phyloP scores from a whole-genome alignment of 2,888 invertebrate species.

The Plagiodera versicolora region DNA sequence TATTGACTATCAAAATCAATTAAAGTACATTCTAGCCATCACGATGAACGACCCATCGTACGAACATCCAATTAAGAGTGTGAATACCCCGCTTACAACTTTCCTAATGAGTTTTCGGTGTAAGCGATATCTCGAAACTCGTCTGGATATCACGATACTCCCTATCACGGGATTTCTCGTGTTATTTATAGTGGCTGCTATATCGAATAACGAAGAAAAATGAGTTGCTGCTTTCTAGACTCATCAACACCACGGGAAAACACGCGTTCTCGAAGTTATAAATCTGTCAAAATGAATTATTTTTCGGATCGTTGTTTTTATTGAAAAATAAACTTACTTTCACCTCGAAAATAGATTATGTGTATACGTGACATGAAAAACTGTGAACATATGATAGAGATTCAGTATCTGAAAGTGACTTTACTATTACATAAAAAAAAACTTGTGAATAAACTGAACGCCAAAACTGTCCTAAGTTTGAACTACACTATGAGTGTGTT shows the following conservation, averaged over 20 bases:
- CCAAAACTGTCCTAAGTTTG: no score
- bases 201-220: conserved; percentile 1
- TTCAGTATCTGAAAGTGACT: no score
- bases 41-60: background rate
- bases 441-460: no score
- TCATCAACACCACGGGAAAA: background rate
- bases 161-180: conserved; percentile 4
- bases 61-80: conserved; percentile 4
- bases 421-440: no score
- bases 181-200: conserved; percentile 2
- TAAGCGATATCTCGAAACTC: conserved; percentile 8
- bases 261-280: background rate
- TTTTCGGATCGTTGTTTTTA: background rate
- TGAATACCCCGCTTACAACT: background rate
- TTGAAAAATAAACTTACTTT: background rate
- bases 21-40: background rate
- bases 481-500: no score
- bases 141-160: background rate
- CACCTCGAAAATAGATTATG: no score
- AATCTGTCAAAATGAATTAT: background rate
- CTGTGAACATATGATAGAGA: no score
- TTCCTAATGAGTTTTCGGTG: conserved; percentile 15
- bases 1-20: background rate
- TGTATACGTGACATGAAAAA: no score
- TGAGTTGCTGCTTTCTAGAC: background rate